These are phyloP conservation scores for Idaea dimidiata DNA, from an alignment of 2,888 invertebrate species.

Conservation along the genomic window DNA sequence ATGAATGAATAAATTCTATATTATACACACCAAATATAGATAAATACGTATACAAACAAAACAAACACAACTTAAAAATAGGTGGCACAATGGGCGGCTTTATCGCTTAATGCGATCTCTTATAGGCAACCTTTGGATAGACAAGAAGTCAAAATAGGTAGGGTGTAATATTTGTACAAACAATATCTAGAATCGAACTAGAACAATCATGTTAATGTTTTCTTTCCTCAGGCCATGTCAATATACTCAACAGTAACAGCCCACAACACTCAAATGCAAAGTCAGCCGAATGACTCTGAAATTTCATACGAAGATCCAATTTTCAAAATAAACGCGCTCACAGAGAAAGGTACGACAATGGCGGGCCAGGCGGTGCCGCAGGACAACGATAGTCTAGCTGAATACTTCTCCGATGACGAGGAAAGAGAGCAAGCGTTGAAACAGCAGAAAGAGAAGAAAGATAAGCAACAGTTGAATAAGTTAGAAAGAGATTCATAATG, in stretches of 20 bases:
- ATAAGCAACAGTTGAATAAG: constrained; percentile 43
- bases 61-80: no score
- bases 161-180: no score
- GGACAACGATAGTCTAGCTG: constrained; percentile 62
- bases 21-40: no score
- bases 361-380: constrained; percentile 53
- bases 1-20: no score
- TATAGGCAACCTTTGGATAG: no score
- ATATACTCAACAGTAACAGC: constrained; percentile 81
- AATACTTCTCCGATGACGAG: constrained; percentile 77
- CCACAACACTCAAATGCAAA: constrained; percentile 48
- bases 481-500: constrained; percentile 62
- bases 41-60: no score
- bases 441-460: constrained; percentile 60
- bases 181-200: no score
- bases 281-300: constrained; percentile 41
- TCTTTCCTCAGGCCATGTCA: constrained; percentile 77
- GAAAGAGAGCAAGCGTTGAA: constrained; percentile 68
- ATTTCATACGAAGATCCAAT: constrained; percentile 53
- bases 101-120: no score
- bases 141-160: no score
- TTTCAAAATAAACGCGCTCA: constrained; percentile 54
- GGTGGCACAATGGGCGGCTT: no score
- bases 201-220: background rate
- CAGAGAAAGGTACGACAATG: constrained; percentile 58